These are phyloP conservation scores for Speoplatyrhinus poulsoni DNA, from an alignment of 2,113 vertebrate species.

Conservation along the genomic window DNA sequence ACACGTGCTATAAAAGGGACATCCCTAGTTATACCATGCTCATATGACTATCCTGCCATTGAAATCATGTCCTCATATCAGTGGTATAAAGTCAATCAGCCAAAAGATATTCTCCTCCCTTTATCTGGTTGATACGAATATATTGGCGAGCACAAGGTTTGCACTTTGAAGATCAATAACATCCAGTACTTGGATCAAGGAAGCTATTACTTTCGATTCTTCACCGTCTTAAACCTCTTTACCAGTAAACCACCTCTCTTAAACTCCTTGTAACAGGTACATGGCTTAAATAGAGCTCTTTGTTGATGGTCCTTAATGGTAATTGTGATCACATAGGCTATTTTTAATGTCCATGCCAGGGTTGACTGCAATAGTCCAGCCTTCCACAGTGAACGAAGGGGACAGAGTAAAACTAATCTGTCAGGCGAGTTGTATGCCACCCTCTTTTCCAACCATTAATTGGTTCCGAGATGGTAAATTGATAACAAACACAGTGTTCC, in stretches of 20 bases:
- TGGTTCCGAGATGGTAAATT: slow-evolving; percentile 49
- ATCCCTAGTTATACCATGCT: slow-evolving; percentile 45
- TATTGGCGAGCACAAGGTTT: slow-evolving; percentile 18
- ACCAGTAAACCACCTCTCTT: rapidly evolving
- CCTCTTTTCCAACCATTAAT: neutral
- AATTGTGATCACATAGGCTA: neutral
- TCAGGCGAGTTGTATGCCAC: neutral
- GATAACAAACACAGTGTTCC: neutral
- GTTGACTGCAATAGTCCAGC: slow-evolving; percentile 31
- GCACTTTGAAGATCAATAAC: slow-evolving; percentile 44
- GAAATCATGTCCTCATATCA: neutral
- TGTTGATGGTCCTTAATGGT: neutral
- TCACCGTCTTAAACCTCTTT: neutral
- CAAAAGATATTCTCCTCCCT: too few relatives aligned
- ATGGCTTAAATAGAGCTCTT: neutral
- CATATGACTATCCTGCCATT: slow-evolving; percentile 27
- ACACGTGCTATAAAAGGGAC: slow-evolving; percentile 48
- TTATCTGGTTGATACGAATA: slow-evolving; percentile 3
- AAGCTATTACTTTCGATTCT: slow-evolving; percentile 33
- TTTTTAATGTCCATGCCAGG: slow-evolving; percentile 30
- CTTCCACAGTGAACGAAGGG: slow-evolving; percentile 49
- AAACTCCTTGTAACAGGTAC: slow-evolving; percentile 47
- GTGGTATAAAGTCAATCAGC: slow-evolving; percentile 16
- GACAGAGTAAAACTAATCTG: slow-evolving; percentile 38
- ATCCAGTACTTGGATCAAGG: slow-evolving; percentile 33